Evolutionary conservation across 2,888 invertebrate species (phyloP), one percentile per base, ranked within the genome.

Genomic region (Diploptera punctata): DNA sequence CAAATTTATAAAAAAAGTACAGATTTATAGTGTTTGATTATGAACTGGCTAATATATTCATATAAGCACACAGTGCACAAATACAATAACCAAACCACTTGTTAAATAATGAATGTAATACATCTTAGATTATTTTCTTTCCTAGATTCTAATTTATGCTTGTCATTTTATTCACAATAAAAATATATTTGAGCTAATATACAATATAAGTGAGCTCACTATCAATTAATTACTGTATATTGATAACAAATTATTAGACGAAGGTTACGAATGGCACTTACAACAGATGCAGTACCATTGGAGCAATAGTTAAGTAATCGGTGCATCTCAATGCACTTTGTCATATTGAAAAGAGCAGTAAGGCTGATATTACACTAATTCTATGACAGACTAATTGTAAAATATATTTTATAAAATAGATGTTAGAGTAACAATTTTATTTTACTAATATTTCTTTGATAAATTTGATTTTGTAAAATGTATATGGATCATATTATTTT

Each of bases 151-250:
- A 52, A 21, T 21, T 21, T 52, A 21, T 47, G 7, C 10, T 52
- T 24, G 0, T 10, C 13, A 24, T 52, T 24, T 52, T 21, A 38
- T 33, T 62, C 43, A 62, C 62, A 43, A 38, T 62, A 62, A 62
- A 62, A 62, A 62, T 62, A 62, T 62, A 62, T 62, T 21, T 43
- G 62, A 62, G 62, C 62, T 62, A 62, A 43, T 38, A 43, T 62
- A 62, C 62, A 38, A 21, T 16, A 62, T 38, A 43, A 33, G 38
- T 33, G 31, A 29, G 62, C 33, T 21, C n/a, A 1, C 33, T 38
- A 43, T 62, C 62, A 19, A 43, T 43, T 16, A 29, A 13, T 62
- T 62, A 43, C 13, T 62, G 62, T 62, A 38, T 43, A 31, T 62
- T 4, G 24, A 43, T 21, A 38, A 21, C 16, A 19, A 31, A 18